Base-by-base conservation (phyloP, 2,113 vertebrate species). In the Anoura caudifer region DNA sequence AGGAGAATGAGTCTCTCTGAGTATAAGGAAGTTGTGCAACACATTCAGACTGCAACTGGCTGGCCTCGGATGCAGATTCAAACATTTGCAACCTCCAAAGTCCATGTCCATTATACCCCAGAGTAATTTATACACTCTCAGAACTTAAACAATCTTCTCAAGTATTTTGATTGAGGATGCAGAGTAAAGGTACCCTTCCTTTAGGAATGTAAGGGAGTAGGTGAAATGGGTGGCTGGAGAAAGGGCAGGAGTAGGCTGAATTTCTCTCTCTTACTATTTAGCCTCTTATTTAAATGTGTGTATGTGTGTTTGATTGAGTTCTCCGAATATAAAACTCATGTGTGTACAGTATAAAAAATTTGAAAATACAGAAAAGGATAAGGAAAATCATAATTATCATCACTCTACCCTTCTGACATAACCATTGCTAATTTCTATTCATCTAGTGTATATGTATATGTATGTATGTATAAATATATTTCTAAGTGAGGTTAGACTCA, bases 391-490 rank as follows among this genome's bases (percentile, higher is more conserved):
- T 85, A 80, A 81, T 82, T 38, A 84, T 85, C 15, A 70, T 77
- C 22, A 70, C 77, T 91, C 33, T 2, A 59, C n/a, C 45, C 56
- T 92, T 28, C 52, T 82, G 4, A 85, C 36, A 76, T 52, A 77
- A 45, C 59, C 47, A n/a, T 92, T 88, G 69, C 33, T 88, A 75
- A 87, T 61, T 81, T 95, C 56, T 93, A 16, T 93, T 90, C 20
- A 79, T 63, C 43, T 80, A 85, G 13, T 15, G 7, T 89, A 4
- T 43, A 22, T 87, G n/a, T 61, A 8, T 69, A 38, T n/a, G 7
- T 84, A 14, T 47, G 9, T 83, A 7, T 47, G 4, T 83, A 26
- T 79, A 72, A 67, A 59, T 36, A 70, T 50, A 84, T 76, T 93
- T 95, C 54, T 72, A 94, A 69, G 16, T 85, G 87, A 67, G 61